Conservation (phyloP, 2,888 invertebrate genomes). For the Leucoma salicis region DNA sequence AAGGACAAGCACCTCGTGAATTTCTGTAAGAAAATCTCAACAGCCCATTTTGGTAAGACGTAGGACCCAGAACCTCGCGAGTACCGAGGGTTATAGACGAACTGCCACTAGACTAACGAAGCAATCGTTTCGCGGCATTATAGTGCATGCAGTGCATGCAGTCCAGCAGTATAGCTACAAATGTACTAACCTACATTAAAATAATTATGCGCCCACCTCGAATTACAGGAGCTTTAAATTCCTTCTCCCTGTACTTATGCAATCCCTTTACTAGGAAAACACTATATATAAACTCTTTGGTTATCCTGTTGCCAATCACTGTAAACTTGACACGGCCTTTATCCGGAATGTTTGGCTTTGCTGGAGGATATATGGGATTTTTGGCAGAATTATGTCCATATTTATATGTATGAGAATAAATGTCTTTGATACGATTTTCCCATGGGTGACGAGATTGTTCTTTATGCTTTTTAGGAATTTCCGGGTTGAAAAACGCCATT, state of each 20-base stretch:
- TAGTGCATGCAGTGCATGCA: too few relatives aligned
- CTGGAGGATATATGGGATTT: conserved; percentile 54
- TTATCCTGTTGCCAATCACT: conserved; percentile 59
- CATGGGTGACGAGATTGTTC: conserved; percentile 51
- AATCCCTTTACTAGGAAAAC: conserved; percentile 54
- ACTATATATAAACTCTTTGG: conserved; percentile 64
- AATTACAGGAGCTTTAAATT: conserved; percentile 57
- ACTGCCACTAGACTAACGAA: too few relatives aligned
- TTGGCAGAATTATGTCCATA: conserved; percentile 61
- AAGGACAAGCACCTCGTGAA: too few relatives aligned
- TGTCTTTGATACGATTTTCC: conserved; percentile 52
- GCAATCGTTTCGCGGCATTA: too few relatives aligned
- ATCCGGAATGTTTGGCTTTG: conserved; percentile 34
- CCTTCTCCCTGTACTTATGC: conserved; percentile 54
- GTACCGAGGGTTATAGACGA: too few relatives aligned
- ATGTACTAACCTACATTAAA: too few relatives aligned
- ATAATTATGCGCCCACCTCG: conserved; percentile 49
- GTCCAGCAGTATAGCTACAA: too few relatives aligned
- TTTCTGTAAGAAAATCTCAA: too few relatives aligned
- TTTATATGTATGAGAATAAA: conserved; percentile 43
- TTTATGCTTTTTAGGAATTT: conserved; percentile 32
- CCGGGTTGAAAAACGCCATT: conserved; percentile 42
- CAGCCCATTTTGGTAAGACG: too few relatives aligned
- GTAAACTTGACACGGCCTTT: conserved; percentile 48
- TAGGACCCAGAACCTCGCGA: too few relatives aligned